Base-by-base conservation (phyloP, 2,113 vertebrate species). In the Elachura formosa region DNA sequence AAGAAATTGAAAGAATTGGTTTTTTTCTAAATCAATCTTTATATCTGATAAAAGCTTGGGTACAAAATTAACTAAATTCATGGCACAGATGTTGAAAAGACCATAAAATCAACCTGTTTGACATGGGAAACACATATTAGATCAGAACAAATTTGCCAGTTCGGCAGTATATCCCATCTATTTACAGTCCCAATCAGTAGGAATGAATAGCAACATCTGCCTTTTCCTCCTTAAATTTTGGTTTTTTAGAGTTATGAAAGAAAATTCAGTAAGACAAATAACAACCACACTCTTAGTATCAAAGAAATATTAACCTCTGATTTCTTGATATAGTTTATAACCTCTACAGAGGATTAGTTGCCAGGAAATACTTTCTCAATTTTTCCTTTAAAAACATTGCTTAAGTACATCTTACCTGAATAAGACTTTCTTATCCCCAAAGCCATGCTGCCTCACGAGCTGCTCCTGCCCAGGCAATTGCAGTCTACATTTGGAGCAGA, bases 381-480 rank as follows among this genome's bases (percentile, higher is more conserved):
- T 76, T 52, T 41, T 29, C 58, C 40, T 49, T 82, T 54, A 51
- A 74, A 76, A 96, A 94, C 40, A 97, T 78, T 83, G 74, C 72
- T 97, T 94, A 97, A 95, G 97, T 93, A 97, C 94, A 69, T 97
- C 99, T 97, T 99, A 99, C 99, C 99, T 98, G 99, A 99, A 79
- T 98, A 98, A 5, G 99, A 98, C 98, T 99, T 99, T 95, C 98
- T 98, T 96, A 99, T 96, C 43, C 98, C 98, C 97, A 99, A 99
- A 98, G 98, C 98, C 99, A 99, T 99, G 94, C 94, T 98, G 97
- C 91, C 97, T 97, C 93, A 97, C 74, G 73, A 97, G 98, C 93
- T 95, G 97, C 93, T 97, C 90, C 95, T 97, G 96, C 87, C 83
- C 96, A 97, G 94, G 96, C 96, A 97, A 66, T 96, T 97, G 96